Evolutionary conservation across 1,140 invertebrate species (phyloP), one percentile per base, ranked within the genome.

Genomic region (Harpegnathos saltator): DNA sequence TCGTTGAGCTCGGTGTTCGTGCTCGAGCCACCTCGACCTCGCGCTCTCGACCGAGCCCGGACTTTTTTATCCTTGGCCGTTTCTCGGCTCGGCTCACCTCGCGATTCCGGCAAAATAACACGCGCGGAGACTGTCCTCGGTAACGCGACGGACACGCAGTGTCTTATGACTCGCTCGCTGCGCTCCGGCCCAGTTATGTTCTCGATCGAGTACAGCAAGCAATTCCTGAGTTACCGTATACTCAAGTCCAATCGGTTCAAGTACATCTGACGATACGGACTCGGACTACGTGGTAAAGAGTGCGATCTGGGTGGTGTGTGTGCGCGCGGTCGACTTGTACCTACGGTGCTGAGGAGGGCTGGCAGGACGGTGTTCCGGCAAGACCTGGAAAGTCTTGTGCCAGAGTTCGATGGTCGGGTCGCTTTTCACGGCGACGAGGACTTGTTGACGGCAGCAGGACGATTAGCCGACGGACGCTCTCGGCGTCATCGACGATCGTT

Each of bases 211-310:
- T 94, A 94, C 93, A 94, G 94, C 93, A 94, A 94, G 86, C 94
- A 94, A 89, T 94, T 94, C 83, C 90, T 94, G 69, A 94, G 94
- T 90, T 94, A 94, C 82, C 94, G 94, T 85, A 94, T 94, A 89
- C 93, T 94, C 91, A 94, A 94, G 91, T 94, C 94, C 85, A 94
- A 94, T 85, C 93, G 94, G 66, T 94, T 94, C 94, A 94, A 94
- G 80, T 94, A 94, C 87, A 94, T 94, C 92, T 94, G 93, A 94
- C 93, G 91, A 94, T 94, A 94, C 91, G 93, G 91, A 93, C 93
- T 94, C 93, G 94, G 94, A 94, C 93, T 85, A 92, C 90, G 90
- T 87, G 72, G 62, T 87, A 86, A 58, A 86, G 54, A 75, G 88
- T 83, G 85, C 68, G 89, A 85, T 83, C 87, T 73, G 54, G 72